Base-by-base conservation (phyloP, 1,140 invertebrate genomes). In the Tetranychus cinnabarinus region DNA sequence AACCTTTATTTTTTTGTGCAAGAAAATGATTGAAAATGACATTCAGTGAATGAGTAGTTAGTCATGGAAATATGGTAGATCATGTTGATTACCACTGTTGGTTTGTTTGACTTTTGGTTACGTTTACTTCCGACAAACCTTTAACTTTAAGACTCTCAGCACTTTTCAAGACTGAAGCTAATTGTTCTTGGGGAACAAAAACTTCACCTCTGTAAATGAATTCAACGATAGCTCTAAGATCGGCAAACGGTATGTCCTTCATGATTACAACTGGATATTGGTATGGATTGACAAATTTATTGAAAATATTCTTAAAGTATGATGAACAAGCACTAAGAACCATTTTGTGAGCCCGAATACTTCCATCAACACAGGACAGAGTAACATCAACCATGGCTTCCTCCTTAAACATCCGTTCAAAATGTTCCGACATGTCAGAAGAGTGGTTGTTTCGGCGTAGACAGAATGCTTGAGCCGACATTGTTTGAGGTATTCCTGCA, bases 171-270 rank as follows among this genome's bases (percentile, higher is more conserved):
- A 92, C 75, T 13, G 86, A 84, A 59, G 84, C 82, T 67, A 92
- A 76, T 73, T 90, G 85, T 73, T 89, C 86, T 74, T 89, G 86
- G 65, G 85, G 84, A 70, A 92, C 88, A 75, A 88, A 89, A 45
- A 90, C 87, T 77, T 91, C 87, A 60, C 88, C 88, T 68, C 85
- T 79, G 74, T 91, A 92, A 85, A 91, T 91, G 68, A 90, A 90
- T 71, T 88, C 85, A 79, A 90, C 83, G 81, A 91, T 86, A 62
- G 85, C 85, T 74, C 86, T 82, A 64, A 91, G 72, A 76, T 89
- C 85, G 73, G 84, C 81, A 75, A 85, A 91, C 72, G 85, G 86
- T 10, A 91, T 84, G 79, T 89, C 86, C 76, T 88, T 87, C 66
- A 89, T 76, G 73, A 89, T 87, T 66, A 91, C 82, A 69, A 90